Evolutionary conservation across 2,888 invertebrate species (phyloP), one percentile per base, ranked within the genome.

Genomic region (Imbricaverruca yamaguchii): DNA sequence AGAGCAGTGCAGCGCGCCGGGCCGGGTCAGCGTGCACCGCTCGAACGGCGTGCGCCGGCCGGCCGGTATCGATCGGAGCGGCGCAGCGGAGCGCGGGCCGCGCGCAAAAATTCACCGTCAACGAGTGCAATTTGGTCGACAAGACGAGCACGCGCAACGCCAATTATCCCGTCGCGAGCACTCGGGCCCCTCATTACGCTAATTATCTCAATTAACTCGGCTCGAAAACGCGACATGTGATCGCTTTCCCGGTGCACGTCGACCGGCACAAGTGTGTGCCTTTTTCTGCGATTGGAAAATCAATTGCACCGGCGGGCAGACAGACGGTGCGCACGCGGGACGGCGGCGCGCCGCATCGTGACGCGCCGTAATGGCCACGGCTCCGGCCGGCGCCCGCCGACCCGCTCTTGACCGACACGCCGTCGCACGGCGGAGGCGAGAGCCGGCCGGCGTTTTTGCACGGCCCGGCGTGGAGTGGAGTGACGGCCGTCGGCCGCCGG

Each of bases 231-330:
- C 18, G 74, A 74, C 74, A 74, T 55, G 74, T 74, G 74, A 21
- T 55, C 55, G 74, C 74, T 55, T 74, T 23, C 18, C 74, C 55
- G 74, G 21, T 53, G 74, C 74, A 10, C 74, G 21, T 11, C 59
- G 59, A 15, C 59, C 15, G 21, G 55, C 74, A 74, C 74, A 74
- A 55, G 74, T 74, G 74, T 74, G 74, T 74, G 21, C 2, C 55
- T 74, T 74, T 74, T 74, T 74, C 74, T 74, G 74, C 55, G 55
- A 74, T 25, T 39, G 39, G 13, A 12, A 69, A 69, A 69, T 69
- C 69, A 69, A 39, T 69, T 15, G 23, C 15, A 15, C 69, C 39
- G 39, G 39, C 39, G 39, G 39, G 15, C 15, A 13, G 13, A 23
- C 39, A 39, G 25, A 13, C 23, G 69, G 69, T 39, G 39, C n/a